Percentiles rank a stretch among this genome's conserved stretches.
These are phyloP conservation scores for Tigriopus japonicus DNA, from an alignment of 1,140 invertebrate genomes.

Conservation along the genomic window DNA sequence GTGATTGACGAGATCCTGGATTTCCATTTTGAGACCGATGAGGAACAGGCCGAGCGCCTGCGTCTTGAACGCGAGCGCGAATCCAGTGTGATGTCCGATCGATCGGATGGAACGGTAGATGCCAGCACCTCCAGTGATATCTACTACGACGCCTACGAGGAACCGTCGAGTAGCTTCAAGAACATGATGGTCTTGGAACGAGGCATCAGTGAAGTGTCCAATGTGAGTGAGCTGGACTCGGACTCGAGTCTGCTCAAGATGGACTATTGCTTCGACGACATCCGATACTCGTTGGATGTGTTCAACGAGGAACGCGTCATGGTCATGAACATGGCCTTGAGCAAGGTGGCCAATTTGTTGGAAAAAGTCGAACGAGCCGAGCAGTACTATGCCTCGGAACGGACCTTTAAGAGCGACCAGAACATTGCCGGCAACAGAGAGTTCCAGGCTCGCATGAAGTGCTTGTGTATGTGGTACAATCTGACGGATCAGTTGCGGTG, in stretches of 20 bases:
- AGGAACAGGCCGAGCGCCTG: slow-evolving; percentile 26
- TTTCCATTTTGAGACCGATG: slow-evolving; percentile 27
- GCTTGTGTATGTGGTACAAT: slow-evolving; percentile 76
- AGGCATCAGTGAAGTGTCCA: slow-evolving; percentile 13
- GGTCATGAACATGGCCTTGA: slow-evolving; percentile 38
- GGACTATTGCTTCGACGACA: background rate
- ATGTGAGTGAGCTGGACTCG: background rate
- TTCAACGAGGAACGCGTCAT: background rate
- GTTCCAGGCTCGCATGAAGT: slow-evolving; percentile 45
- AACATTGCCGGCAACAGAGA: slow-evolving; percentile 43
- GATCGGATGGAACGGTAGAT: background rate
- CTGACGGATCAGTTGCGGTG: slow-evolving; percentile 60
- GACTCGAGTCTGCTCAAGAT: background rate
- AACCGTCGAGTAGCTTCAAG: too few relatives aligned
- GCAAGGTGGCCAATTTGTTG: slow-evolving; percentile 47
- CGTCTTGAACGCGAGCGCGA: slow-evolving; percentile 1
- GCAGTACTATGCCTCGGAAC: slow-evolving; percentile 60
- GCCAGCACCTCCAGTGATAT: background rate
- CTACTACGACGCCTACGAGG: slow-evolving; percentile 18
- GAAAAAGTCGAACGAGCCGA: slow-evolving; percentile 48
- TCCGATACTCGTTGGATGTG: background rate
- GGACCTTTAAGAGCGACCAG: slow-evolving; percentile 49
- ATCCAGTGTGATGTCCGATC: background rate
- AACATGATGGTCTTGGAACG: slow-evolving; percentile 12
- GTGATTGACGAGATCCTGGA: slow-evolving; percentile 52